Evolutionary conservation across 1,140 invertebrate species (phyloP), one percentile per base, ranked within the genome.

Genomic region (Apolygus lucorum): DNA sequence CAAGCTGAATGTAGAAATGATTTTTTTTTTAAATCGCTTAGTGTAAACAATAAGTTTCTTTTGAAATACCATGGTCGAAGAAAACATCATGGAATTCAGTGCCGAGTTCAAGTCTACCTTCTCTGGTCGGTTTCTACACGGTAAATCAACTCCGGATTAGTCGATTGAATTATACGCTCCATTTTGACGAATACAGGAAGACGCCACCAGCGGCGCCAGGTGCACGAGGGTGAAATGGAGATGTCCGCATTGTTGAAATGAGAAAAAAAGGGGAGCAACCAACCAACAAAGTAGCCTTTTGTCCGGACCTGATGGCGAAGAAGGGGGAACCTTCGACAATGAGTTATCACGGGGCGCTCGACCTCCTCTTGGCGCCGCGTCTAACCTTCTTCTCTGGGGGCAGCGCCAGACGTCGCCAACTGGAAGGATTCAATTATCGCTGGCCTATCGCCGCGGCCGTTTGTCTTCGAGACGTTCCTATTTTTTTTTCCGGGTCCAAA

Each of bases 321-420:
- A 26, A 26, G 2, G 14, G 64, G 27, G 28, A 42, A 64, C 63
- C 64, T 64, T 52, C 28, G 70, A 27, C 70, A 14, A 29, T 68
- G 67, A 67, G 59, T 65, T 64, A 70, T 72, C 59, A 68, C 70
- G 59, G 59, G n/a, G 49, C 52, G 62, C 70, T 17, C 17, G 27
- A 71, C 27, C 54, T 59, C 22, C 54, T 59, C 54, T 21, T 59
- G 49, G 25, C 25, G 71, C 29, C 22, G 42, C 65, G 11, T 8
- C 28, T 67, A 52, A 67, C 69, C 68, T 66, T 59, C 59, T 63
- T 42, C 70, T 28, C 64, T 52, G n/a, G n/a, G 71, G 34, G 63
- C 28, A 21, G 29, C 28, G 29, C 34, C 34, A 49, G 73, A 68
- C 68, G 72, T 71, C 72, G 54, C 52, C 26, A 52, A 34, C 25